Evolutionary conservation across 1,140 invertebrate species (phyloP).

Genomic region (Saxidomus purpurata): DNA sequence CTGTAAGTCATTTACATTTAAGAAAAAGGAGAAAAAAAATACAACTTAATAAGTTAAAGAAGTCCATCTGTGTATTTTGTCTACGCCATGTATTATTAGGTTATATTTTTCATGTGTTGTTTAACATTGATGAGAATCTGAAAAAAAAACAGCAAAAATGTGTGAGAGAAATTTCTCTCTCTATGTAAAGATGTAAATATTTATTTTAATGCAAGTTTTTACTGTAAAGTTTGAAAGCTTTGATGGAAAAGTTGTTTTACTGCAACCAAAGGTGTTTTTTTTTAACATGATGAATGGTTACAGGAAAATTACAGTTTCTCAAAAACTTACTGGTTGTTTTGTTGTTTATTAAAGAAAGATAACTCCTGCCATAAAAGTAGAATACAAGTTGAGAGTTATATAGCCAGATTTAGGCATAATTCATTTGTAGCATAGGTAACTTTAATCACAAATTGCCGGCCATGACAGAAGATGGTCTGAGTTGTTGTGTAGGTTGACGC

Average conservation of each 20-base stretch:
- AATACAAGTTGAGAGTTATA: no score
- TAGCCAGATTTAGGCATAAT: no score
- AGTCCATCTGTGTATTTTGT: not conserved
- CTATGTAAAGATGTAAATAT: slow-evolving; percentile 19
- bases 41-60: no score
- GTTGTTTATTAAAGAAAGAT: no score
- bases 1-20: no score
- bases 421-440: no score
- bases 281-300: not conserved
- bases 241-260: slow-evolving; percentile 13
- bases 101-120: slow-evolving; percentile 17
- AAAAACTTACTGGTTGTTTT: not conserved
- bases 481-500: no score
- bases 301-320: slow-evolving; percentile 32
- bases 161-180: not conserved
- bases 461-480: no score
- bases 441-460: no score
- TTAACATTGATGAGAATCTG: not conserved
- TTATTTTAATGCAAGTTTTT: slow-evolving; percentile 44
- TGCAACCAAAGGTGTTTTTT: not conserved
- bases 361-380: no score
- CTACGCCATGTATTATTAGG: not conserved
- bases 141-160: not conserved
- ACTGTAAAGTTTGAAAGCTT: slow-evolving; percentile 22
- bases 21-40: no score